These are phyloP conservation scores for Chlorops oryzae DNA, from an alignment of 1,140 invertebrate species.

Conservation along the genomic window DNA sequence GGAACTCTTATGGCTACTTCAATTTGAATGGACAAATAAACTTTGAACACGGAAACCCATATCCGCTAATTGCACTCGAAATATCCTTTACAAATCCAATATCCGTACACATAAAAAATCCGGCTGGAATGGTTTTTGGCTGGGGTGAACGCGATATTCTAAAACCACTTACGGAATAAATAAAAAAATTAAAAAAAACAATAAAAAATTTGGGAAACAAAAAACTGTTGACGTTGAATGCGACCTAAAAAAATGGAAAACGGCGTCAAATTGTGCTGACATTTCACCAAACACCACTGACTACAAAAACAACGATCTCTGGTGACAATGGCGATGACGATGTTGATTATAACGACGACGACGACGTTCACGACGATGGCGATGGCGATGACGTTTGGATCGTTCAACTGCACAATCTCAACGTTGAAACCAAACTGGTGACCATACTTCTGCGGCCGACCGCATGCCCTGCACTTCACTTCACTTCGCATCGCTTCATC, in stretches of 20 bases:
- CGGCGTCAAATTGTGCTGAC: constrained; percentile 46
- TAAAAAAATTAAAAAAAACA: constrained; percentile 14
- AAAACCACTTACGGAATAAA: too few species aligned
- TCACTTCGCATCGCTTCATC: too few species aligned
- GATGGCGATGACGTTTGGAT: neutral
- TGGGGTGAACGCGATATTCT: too few species aligned
- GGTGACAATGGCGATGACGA: constrained; percentile 27
- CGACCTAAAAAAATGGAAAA: constrained; percentile 37
- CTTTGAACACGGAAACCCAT: constrained; percentile 36
- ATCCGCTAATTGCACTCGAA: constrained; percentile 45
- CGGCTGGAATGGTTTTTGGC: too few species aligned
- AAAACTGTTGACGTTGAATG: constrained; percentile 2
- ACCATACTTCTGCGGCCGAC: too few species aligned
- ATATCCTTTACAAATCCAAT: constrained; percentile 38
- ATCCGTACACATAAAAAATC: constrained; percentile 15
- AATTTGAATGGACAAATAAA: constrained; percentile 9
- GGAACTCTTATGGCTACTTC: neutral
- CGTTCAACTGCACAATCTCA: too few species aligned
- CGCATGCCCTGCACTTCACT: too few species aligned
- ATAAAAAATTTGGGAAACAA: constrained; percentile 22
- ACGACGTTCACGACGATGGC: neutral
- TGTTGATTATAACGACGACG: constrained; percentile 4
- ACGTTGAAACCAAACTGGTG: too few species aligned
- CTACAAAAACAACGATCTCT: constrained; percentile 3
- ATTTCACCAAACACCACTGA: constrained; percentile 27